Base-by-base conservation (phyloP, 2,113 vertebrate species). In the Danionella cerebrum region DNA sequence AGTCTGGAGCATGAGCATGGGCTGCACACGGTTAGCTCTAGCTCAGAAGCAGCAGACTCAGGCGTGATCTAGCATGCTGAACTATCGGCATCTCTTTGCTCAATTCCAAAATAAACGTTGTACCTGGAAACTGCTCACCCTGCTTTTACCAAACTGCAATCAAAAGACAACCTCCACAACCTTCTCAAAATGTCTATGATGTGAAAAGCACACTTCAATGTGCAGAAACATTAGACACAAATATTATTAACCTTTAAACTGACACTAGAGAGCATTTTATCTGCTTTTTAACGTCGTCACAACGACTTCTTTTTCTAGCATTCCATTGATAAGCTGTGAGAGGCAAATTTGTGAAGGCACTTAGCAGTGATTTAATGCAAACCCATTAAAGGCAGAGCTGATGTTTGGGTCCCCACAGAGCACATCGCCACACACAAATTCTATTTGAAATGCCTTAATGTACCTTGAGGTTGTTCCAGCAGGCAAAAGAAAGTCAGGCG, bases 331-430 rank as follows among this genome's bases (percentile, higher is more conserved):
- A 75, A 84, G 75, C 77, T 72, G 76, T 54, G 69, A 79, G 78
- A 59, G 59, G 67, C 59, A 82, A 85, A 84, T 83, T 82, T 75
- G 78, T 81, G 53, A 53, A 80, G 72, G 75, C 76, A 84, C 79
- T 84, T 83, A 81, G 77, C 65, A 67, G 63, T 55, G 66, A 79
- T 83, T 84, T 81, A 85, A 76, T 67, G 70, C 64, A 63, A 73
- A 79, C 47, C 84, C 80, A 85, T 84, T 87, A 82, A 84, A 84
- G 66, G 52, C 57, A 48, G 64, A 44, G 27, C 11, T 24, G 31
- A 58, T n/a, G 19, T 16, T 7, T 9, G 16, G 19, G 53, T 38
- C 48, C 50, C 57, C 24, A 24, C 24, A 21, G 57, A 29, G 36
- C 31, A 22, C 25, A 29, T 31, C 67, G 13, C 21, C 45, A 42